phyloP scores from a whole-genome alignment of 2,888 invertebrate genomes.

The Heliconius ethilla region DNA sequence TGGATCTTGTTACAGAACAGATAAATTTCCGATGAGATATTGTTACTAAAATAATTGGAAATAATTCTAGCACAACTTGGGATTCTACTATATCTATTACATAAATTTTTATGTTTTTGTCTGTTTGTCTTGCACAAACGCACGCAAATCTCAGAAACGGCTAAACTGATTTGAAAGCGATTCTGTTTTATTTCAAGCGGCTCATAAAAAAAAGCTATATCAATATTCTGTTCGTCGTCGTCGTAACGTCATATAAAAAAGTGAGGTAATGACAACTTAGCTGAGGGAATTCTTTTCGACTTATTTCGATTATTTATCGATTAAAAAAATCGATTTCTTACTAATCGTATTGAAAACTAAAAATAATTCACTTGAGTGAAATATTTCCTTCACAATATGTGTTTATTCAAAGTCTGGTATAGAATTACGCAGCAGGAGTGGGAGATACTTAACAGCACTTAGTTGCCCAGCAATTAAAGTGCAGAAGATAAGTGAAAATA shows the following conservation, averaged over 20 bases:
- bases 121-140: no score
- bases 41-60: not conserved
- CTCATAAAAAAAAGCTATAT: no score
- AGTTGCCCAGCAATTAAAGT: not conserved
- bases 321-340: no score
- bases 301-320: no score
- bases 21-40: not conserved
- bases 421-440: not conserved
- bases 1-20: slow-evolving; percentile 2
- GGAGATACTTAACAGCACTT: not conserved
- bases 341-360: no score
- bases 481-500: not conserved
- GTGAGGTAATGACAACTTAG: no score
- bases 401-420: not conserved
- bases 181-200: no score
- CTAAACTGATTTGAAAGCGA: no score
- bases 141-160: no score
- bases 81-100: not conserved
- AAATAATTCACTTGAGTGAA: not conserved
- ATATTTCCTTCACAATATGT: not conserved
- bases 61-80: not conserved
- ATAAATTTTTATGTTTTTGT: not conserved
- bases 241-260: no score
- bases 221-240: no score
- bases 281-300: no score